Evolutionary conservation across 2,113 vertebrate genomes (phyloP).

Genomic region (Ictalurus furcatus): DNA sequence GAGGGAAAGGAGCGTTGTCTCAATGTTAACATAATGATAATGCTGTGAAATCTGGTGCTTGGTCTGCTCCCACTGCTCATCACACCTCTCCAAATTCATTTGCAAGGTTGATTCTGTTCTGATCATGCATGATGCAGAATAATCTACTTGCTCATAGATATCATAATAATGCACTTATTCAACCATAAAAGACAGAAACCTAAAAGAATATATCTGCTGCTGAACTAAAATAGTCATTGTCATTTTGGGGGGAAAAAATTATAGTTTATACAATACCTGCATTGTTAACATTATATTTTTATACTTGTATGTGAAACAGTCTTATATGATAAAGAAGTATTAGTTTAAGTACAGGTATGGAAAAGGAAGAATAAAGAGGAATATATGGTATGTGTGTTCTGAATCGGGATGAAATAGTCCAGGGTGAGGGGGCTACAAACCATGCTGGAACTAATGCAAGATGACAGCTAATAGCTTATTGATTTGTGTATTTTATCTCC

Average conservation of each 20-base stretch:
- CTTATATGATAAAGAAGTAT: background rate
- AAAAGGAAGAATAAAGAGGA: background rate
- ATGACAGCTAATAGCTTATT: slow-evolving; percentile 48
- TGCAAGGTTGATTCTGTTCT: slow-evolving; percentile 71
- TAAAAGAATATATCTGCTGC: background rate
- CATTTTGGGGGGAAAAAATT: background rate
- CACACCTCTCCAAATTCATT: slow-evolving; percentile 79
- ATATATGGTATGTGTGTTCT: background rate
- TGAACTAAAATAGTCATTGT: too few species aligned
- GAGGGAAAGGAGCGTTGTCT: slow-evolving; percentile 50
- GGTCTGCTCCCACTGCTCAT: slow-evolving; percentile 73
- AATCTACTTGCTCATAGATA: slow-evolving; percentile 48
- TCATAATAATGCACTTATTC: slow-evolving; percentile 19
- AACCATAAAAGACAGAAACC: background rate
- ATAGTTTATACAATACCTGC: background rate
- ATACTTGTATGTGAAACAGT: background rate
- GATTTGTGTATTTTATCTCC: slow-evolving; percentile 34
- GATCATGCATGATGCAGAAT: slow-evolving; percentile 66
- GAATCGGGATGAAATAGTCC: background rate
- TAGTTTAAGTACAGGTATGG: background rate
- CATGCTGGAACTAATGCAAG: slow-evolving; percentile 38
- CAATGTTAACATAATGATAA: slow-evolving; percentile 72
- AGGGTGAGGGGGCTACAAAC: slow-evolving; percentile 19
- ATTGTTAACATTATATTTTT: background rate
- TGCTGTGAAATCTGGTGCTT: slow-evolving; percentile 76